Evolutionary conservation across 2,888 invertebrate genomes (phyloP).

Genomic region (Cephus pulcher): DNA sequence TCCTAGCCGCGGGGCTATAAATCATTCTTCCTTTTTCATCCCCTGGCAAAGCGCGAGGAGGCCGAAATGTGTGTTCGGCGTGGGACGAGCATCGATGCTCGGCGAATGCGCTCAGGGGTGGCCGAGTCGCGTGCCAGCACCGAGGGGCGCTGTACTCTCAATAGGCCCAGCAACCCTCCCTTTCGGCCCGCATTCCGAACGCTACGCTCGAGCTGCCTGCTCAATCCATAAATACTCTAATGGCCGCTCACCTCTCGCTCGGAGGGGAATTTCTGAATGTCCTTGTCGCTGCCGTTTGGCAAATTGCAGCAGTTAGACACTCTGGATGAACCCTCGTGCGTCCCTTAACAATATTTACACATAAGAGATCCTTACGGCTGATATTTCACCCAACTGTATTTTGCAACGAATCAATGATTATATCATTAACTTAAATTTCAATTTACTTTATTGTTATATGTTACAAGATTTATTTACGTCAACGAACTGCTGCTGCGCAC

Average conservation of each 20-base stretch:
- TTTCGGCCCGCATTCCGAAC: slow-evolving; percentile 12
- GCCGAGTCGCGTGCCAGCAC: slow-evolving; percentile 52
- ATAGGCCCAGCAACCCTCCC: slow-evolving; percentile 21
- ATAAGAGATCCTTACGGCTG: no score
- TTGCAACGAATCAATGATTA: no score
- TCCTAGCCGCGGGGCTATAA: neutral
- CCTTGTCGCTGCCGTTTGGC: neutral
- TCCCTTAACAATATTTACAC: no score
- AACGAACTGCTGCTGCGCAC: no score
- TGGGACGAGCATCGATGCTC: no score
- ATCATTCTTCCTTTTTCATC: neutral
- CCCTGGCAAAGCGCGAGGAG: neutral
- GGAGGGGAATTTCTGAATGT: slow-evolving; percentile 12
- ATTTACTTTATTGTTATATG: no score
- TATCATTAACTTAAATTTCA: no score
- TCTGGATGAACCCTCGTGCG: no score
- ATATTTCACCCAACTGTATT: no score
- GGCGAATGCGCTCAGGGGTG: neutral
- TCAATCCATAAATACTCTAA: slow-evolving; percentile 62
- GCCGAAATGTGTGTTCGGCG: no score
- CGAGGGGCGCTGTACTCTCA: slow-evolving; percentile 26
- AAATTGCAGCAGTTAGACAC: neutral
- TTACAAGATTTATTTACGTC: no score
- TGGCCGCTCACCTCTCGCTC: slow-evolving; percentile 57
- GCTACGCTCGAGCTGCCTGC: slow-evolving; percentile 33